These are phyloP conservation scores for Germaria angustata DNA, from an alignment of 2,888 invertebrate species.

Conservation along the genomic window DNA sequence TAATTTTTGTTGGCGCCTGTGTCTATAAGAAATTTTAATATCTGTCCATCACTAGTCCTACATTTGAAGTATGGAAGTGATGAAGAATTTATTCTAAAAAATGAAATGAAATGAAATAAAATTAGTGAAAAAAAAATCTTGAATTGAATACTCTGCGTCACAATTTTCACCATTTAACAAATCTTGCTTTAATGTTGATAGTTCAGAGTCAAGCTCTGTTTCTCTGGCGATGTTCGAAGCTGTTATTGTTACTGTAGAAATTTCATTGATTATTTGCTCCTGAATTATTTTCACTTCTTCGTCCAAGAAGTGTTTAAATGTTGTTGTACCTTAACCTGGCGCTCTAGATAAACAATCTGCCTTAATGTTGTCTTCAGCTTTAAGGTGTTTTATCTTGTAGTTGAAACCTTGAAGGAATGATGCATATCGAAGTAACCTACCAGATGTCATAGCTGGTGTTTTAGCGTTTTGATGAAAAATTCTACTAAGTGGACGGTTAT, in stretches of 20 bases:
- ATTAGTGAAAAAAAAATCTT: too few relatives aligned
- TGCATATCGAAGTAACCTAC: neutral
- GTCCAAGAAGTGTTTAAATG: too few relatives aligned
- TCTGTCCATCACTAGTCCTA: neutral
- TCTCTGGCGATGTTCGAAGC: conserved; percentile 35
- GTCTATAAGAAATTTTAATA: neutral
- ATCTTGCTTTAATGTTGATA: conserved; percentile 31
- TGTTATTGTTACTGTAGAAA: conserved; percentile 30
- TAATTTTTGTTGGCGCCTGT: neutral
- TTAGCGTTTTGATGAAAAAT: neutral
- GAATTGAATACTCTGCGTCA: conserved; percentile 1
- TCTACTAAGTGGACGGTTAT: neutral
- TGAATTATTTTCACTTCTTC: too few relatives aligned
- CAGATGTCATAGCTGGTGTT: neutral
- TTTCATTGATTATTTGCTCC: too few relatives aligned
- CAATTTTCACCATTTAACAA: conserved; percentile 18
- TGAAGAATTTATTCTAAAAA: neutral
- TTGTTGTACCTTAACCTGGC: too few relatives aligned
- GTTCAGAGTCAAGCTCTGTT: conserved; percentile 13
- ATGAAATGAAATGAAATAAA: too few relatives aligned
- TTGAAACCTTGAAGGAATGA: too few relatives aligned
- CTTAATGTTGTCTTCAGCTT: too few relatives aligned
- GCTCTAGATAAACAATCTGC: too few relatives aligned
- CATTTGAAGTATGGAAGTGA: neutral
- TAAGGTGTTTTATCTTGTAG: too few relatives aligned